Evolutionary conservation across 2,888 invertebrate genomes (phyloP), one percentile per base, ranked within the genome.

Genomic region (Hirtodrosophila confusa): DNA sequence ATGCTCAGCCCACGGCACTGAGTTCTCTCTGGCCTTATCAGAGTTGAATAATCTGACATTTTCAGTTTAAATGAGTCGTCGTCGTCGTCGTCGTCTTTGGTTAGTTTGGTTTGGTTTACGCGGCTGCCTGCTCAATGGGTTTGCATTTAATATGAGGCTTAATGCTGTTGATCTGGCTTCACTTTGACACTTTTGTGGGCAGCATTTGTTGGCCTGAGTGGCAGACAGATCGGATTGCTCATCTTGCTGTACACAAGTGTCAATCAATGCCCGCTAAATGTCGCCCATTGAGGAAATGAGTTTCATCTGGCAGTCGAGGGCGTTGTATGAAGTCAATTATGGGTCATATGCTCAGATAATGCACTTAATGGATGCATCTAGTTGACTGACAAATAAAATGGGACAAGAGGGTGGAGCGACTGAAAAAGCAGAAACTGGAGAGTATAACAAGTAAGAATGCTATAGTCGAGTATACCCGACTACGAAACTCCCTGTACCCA

Each of bases 121-220:
- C 31, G 29, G 33, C n/a, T 17, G 35, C 45, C 4, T 44, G 61
- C 41, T 67, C 79, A 58, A 67, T 75, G 64, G 74, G 60, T 54
- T 84, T 77, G 77, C 78, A 80, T 77, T 84, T 79, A 80, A 79
- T 77, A 77, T 66, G 79, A 63, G 71, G 67, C 66, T 86, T 78
- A 83, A 72, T 84, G 82, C 62, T 35, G 64, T 45, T 65, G 87
- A 78, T 87, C 88, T 66, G 88, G 78, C 82, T 85, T 24, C 67
- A 63, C 69, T 66, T 78, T 85, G 87, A 87, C 86, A 87, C 85
- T 80, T 87, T 87, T 76, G 86, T 80, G 84, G 84, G 86, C 69
- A 58, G 78, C 54, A 44, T 64, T 56, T 64, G 65, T 49, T 44
- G 41, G 27, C n/a, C 48, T 33, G 55, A 75, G 44, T 76, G 78